phyloP scores from a whole-genome alignment of 2,888 invertebrate genomes.

The Spialia ferax region DNA sequence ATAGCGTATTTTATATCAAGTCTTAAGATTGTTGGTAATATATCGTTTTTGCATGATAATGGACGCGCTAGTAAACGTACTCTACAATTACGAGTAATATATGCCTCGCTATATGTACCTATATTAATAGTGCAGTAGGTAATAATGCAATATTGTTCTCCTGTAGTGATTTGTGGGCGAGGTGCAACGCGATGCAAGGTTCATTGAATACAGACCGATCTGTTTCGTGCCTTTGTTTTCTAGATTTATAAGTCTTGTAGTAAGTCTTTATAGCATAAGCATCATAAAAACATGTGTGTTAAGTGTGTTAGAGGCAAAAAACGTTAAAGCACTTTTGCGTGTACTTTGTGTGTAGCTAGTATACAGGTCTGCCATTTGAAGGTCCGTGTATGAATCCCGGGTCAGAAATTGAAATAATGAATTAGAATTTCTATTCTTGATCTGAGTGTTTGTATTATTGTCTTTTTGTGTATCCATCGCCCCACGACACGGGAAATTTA shows the following conservation, averaged over 20 bases:
- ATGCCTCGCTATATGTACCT: neutral
- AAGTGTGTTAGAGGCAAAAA: too few relatives aligned
- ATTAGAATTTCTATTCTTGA: too few relatives aligned
- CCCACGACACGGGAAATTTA: too few relatives aligned
- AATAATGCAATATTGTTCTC: conserved; percentile 30
- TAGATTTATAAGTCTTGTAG: neutral
- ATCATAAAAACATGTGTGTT: too few relatives aligned
- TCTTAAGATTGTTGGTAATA: conserved; percentile 5
- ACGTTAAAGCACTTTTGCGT: too few relatives aligned
- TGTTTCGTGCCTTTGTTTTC: neutral
- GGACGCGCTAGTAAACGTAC: conserved; percentile 6
- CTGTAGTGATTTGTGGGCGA: conserved; percentile 19
- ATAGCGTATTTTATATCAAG: conserved; percentile 7
- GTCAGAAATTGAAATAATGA: too few relatives aligned
- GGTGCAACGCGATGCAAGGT: conserved; percentile 1
- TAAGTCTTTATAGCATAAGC: too few relatives aligned
- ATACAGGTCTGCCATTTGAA: too few relatives aligned
- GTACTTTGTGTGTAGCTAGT: too few relatives aligned
- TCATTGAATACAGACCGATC: neutral
- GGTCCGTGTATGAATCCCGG: too few relatives aligned
- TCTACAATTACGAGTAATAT: conserved; percentile 27
- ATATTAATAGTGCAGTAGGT: conserved; percentile 1
- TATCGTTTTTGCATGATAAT: conserved; percentile 29
- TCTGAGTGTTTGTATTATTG: too few relatives aligned
- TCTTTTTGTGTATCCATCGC: too few relatives aligned